Evolutionary conservation across 2,113 vertebrate species (phyloP).

Genomic region (Lycocorax pyrrhopterus): DNA sequence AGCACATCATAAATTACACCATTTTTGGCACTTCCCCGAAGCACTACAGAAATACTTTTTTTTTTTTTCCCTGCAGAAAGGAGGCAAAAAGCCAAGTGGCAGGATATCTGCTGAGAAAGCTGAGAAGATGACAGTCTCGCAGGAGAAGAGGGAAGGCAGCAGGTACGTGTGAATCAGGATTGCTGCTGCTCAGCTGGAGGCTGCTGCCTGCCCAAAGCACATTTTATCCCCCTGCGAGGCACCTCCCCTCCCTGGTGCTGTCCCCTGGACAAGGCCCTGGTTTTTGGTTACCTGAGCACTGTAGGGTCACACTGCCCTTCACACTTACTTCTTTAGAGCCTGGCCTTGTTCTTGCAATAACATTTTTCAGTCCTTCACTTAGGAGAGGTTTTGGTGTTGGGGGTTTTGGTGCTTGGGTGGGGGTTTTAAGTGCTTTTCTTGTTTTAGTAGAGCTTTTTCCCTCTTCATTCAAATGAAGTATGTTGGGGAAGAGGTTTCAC

Average conservation of each 20-base stretch:
- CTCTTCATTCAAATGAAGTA: background rate
- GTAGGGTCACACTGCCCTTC: background rate
- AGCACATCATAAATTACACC: conserved; percentile 52
- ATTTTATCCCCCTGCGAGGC: background rate
- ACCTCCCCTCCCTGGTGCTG: background rate
- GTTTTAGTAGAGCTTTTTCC: background rate
- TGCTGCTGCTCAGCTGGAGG: conserved; percentile 38
- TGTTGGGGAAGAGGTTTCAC: background rate
- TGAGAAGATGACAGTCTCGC: conserved; percentile 60
- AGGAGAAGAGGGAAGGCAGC: conserved; percentile 61
- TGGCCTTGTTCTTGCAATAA: background rate
- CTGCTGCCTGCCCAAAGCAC: background rate
- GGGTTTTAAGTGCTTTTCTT: background rate
- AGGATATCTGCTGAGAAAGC: conserved; percentile 60
- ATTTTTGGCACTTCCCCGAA: conserved; percentile 28
- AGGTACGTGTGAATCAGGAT: conserved; percentile 64
- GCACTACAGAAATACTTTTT: conserved; percentile 27
- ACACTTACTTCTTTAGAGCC: background rate
- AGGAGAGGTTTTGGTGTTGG: background rate
- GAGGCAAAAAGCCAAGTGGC: conserved; percentile 58
- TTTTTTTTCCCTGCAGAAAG: conserved; percentile 7
- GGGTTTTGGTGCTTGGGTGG: background rate
- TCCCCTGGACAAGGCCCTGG: background rate
- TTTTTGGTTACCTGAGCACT: background rate
- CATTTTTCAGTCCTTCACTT: background rate